phyloP scores from a whole-genome alignment of 1,140 invertebrate genomes.

The Papilio helenus region DNA sequence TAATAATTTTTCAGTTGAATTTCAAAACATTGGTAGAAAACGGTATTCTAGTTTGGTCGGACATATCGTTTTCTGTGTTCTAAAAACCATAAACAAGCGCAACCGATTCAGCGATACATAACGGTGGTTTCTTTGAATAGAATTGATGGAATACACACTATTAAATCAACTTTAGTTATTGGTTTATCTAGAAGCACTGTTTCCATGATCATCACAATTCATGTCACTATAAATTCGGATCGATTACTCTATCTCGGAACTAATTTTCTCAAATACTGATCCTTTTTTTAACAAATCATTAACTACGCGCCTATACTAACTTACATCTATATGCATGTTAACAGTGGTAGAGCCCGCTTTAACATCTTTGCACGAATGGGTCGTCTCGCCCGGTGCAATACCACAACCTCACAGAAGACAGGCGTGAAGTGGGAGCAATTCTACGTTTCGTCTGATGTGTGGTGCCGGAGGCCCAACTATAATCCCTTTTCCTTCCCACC shows the following conservation, averaged over 20 bases:
- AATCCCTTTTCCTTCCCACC: too few species aligned
- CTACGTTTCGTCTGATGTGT: too few species aligned
- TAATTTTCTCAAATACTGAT: not conserved
- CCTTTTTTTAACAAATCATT: not conserved
- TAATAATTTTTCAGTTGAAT: not conserved
- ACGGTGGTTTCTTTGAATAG: conserved; percentile 57
- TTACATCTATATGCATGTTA: not conserved
- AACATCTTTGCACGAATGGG: too few species aligned
- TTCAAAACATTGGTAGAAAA: not conserved
- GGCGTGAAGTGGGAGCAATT: too few species aligned
- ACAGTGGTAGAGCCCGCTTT: too few species aligned
- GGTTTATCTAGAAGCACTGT: not conserved
- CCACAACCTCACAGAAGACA: too few species aligned
- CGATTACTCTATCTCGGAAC: not conserved
- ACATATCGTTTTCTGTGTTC: conserved; percentile 8
- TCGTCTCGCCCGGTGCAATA: too few species aligned
- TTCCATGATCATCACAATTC: not conserved
- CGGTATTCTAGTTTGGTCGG: not conserved
- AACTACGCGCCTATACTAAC: not conserved
- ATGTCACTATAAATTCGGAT: not conserved
- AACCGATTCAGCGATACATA: conserved; percentile 45
- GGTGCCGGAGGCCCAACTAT: too few species aligned
- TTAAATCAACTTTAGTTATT: not conserved
- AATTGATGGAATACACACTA: conserved; percentile 43
- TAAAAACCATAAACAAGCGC: conserved; percentile 13